A percentile compares a stretch with the other conserved stretches of the same genome.
Evolutionary conservation across 2,888 invertebrate genomes (phyloP).

Genomic region (Aspidapion aeneum): DNA sequence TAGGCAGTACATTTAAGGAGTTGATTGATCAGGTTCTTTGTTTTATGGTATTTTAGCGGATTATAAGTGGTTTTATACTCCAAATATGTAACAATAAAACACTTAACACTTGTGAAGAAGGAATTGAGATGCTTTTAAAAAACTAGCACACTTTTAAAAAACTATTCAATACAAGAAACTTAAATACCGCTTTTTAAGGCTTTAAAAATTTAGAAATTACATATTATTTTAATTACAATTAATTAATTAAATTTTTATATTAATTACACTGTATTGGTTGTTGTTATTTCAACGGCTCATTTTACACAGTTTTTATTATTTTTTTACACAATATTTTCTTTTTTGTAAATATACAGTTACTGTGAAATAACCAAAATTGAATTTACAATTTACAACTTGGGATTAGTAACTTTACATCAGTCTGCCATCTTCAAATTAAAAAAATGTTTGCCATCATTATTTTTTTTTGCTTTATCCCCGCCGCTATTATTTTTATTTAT

Average conservation of each 20-base stretch:
- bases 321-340: slow-evolving; percentile 41
- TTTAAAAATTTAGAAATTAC: slow-evolving; percentile 31
- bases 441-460: slow-evolving; percentile 18
- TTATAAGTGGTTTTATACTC: too few relatives aligned
- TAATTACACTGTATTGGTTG: slow-evolving; percentile 31
- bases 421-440: slow-evolving; percentile 43
- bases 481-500: slow-evolving; percentile 30
- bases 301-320: slow-evolving; percentile 40
- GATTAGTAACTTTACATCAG: slow-evolving; percentile 51
- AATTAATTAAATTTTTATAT: slow-evolving; percentile 36
- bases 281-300: slow-evolving; percentile 46
- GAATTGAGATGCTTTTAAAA: too few relatives aligned
- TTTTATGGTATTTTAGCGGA: too few relatives aligned
- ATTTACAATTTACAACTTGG: slow-evolving; percentile 51
- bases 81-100: too few relatives aligned
- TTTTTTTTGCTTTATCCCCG: slow-evolving; percentile 29
- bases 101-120: too few relatives aligned
- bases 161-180: slow-evolving; percentile 13
- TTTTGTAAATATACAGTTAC: slow-evolving; percentile 47
- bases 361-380: slow-evolving; percentile 45
- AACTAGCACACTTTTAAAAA: slow-evolving; percentile 26
- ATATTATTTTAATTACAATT: slow-evolving; percentile 25
- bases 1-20: too few relatives aligned
- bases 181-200: slow-evolving; percentile 25
- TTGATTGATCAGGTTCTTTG: too few relatives aligned